These are phyloP conservation scores for Tetraneura akinire DNA, from an alignment of 1,140 invertebrate genomes.

Conservation along the genomic window DNA sequence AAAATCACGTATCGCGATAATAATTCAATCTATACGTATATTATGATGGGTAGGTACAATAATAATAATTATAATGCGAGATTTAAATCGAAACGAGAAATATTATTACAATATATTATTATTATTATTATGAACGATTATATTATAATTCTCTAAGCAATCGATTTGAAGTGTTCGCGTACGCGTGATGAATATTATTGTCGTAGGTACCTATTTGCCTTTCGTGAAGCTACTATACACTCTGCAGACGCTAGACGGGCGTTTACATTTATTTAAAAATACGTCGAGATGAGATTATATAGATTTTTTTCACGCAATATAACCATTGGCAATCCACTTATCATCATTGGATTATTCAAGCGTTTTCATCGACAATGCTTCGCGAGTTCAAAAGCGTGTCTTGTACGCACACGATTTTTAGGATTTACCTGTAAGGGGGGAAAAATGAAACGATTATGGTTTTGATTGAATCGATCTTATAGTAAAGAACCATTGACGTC, in stretches of 20 bases:
- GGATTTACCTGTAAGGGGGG: neutral
- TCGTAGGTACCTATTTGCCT: neutral
- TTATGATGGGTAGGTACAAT: no score
- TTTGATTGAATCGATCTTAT: neutral
- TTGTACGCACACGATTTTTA: no score
- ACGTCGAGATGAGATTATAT: constrained; percentile 4
- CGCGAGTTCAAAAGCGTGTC: neutral
- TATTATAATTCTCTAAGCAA: no score
- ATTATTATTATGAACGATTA: no score
- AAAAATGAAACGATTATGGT: constrained; percentile 25
- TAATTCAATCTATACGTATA: no score
- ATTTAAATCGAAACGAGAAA: no score
- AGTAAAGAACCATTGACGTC: neutral
- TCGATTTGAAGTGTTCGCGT: neutral
- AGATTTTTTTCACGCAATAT: neutral
- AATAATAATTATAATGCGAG: no score
- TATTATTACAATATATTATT: no score
- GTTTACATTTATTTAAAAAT: constrained; percentile 18
- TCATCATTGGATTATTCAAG: constrained; percentile 11
- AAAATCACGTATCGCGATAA: no score
- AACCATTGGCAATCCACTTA: constrained; percentile 27
- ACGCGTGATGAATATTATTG: no score
- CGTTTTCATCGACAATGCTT: neutral
- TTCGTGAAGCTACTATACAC: neutral
- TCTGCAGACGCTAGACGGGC: no score